These are phyloP conservation scores for Apaloderma vittatum DNA, from an alignment of 2,113 vertebrate species.

Conservation along the genomic window DNA sequence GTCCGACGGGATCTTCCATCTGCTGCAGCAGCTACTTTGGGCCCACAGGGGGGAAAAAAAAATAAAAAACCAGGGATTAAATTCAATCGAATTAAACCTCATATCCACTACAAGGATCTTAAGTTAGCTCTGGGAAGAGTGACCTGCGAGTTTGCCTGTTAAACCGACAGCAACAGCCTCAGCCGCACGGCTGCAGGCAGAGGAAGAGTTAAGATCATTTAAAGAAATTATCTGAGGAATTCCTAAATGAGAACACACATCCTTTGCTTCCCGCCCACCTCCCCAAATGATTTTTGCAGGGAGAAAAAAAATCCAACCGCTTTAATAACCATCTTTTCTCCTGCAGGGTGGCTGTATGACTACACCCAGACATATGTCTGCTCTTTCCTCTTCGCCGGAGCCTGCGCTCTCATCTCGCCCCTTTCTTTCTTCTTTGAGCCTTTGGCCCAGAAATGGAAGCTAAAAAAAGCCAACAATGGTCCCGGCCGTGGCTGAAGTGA, in stretches of 20 bases:
- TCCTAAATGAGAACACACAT: background rate
- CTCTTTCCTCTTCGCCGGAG: slow-evolving; percentile 92
- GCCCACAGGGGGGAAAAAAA: accelerated
- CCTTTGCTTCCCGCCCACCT: background rate
- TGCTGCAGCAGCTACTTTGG: background rate
- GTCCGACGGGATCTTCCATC: background rate
- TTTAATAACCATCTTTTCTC: slow-evolving; percentile 21
- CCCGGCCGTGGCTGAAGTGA: background rate
- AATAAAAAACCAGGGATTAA: background rate
- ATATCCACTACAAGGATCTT: accelerated
- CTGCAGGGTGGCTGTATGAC: slow-evolving; percentile 91
- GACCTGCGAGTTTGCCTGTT: background rate
- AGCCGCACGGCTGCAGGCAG: background rate
- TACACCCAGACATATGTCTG: slow-evolving; percentile 90
- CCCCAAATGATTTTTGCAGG: background rate
- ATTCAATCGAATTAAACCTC: background rate
- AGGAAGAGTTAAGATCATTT: background rate
- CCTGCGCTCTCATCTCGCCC: slow-evolving; percentile 90
- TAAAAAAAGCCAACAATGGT: slow-evolving; percentile 34
- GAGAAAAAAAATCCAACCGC: background rate
- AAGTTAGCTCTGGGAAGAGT: accelerated
- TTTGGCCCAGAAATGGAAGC: slow-evolving; percentile 83
- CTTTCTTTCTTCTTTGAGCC: slow-evolving; percentile 90
- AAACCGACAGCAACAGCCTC: accelerated
- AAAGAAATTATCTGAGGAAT: background rate